Evolutionary conservation across 1,140 invertebrate genomes (phyloP).

Genomic region (Drosophila willistoni): DNA sequence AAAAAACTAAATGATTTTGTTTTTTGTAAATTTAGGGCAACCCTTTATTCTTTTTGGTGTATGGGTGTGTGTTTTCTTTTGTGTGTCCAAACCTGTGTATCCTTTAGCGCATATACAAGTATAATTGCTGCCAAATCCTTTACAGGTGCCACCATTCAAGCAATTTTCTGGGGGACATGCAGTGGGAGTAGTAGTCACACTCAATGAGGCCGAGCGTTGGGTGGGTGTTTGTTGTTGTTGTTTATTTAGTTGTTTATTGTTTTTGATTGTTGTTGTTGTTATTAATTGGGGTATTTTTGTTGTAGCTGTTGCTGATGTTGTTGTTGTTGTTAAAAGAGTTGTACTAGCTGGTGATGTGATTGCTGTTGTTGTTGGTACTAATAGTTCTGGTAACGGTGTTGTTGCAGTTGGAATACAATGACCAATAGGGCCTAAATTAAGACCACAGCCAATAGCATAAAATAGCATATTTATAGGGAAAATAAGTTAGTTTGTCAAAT

Average conservation of each 20-base stretch:
- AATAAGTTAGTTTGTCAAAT: not conserved
- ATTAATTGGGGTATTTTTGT: conserved; percentile 42
- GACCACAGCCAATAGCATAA: conserved; percentile 39
- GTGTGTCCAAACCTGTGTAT: conserved; percentile 83
- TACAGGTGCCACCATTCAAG: conserved; percentile 83
- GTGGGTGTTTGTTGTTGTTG: conserved; percentile 52
- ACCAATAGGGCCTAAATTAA: conserved; percentile 76
- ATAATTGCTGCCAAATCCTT: conserved; percentile 83
- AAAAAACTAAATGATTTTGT: too few relatives aligned
- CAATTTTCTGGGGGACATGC: conserved; percentile 83
- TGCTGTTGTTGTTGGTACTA: conserved; percentile 35
- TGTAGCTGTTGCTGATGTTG: conserved; percentile 56
- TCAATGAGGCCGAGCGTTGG: conserved; percentile 76
- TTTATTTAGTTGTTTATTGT: conserved; percentile 46
- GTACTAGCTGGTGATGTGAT: conserved; percentile 43
- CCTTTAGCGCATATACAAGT: conserved; percentile 85
- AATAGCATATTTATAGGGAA: conserved; percentile 13
- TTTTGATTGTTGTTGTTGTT: conserved; percentile 43
- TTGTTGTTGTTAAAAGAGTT: conserved; percentile 52
- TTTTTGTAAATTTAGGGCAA: conserved; percentile 53
- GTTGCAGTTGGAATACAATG: conserved; percentile 78
- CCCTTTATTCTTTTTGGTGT: conserved; percentile 32
- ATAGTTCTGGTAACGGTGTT: conserved; percentile 65
- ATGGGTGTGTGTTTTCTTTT: conserved; percentile 21
- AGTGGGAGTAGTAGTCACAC: conserved; percentile 20